phyloP scores from a whole-genome alignment of 1,140 invertebrate genomes.

The Cheumatopsyche charites region DNA sequence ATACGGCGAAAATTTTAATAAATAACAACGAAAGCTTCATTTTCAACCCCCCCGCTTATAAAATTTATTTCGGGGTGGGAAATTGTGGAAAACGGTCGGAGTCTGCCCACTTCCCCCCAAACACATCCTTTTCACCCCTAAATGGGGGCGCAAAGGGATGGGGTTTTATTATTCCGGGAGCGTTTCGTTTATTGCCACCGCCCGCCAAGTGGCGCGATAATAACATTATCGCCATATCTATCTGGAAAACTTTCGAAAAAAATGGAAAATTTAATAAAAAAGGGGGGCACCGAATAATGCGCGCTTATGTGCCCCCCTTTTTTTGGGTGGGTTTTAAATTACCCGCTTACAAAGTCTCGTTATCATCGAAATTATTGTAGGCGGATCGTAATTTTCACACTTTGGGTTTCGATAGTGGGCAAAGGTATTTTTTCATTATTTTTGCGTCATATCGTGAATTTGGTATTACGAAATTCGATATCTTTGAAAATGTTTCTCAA shows the following conservation, averaged over 20 bases:
- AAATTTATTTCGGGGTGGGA: conserved; percentile 8
- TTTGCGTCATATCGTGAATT: no score
- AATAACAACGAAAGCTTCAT: background rate
- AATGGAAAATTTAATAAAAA: conserved; percentile 34
- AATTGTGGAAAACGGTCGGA: background rate
- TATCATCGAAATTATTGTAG: background rate
- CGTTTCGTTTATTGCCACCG: conserved; percentile 40
- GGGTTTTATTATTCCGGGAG: conserved; percentile 38
- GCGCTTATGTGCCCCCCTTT: background rate
- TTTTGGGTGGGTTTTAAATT: conserved; percentile 30
- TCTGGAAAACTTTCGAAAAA: conserved; percentile 38
- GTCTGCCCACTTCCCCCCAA: conserved; percentile 3
- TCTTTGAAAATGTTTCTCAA: no score
- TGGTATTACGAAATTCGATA: no score
- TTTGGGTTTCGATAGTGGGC: no score
- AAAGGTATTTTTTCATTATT: no score
- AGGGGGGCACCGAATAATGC: conserved; percentile 27
- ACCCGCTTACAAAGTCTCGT: background rate
- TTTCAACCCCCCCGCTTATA: conserved; percentile 6
- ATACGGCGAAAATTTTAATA: no score
- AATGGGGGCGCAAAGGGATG: background rate
- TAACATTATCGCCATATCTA: conserved; percentile 41
- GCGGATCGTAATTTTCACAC: background rate
- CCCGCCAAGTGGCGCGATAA: conserved; percentile 29
- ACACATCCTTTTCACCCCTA: background rate